These are phyloP conservation scores for Anthoscopus minutus DNA, from an alignment of 2,113 vertebrate species.

Conservation along the genomic window DNA sequence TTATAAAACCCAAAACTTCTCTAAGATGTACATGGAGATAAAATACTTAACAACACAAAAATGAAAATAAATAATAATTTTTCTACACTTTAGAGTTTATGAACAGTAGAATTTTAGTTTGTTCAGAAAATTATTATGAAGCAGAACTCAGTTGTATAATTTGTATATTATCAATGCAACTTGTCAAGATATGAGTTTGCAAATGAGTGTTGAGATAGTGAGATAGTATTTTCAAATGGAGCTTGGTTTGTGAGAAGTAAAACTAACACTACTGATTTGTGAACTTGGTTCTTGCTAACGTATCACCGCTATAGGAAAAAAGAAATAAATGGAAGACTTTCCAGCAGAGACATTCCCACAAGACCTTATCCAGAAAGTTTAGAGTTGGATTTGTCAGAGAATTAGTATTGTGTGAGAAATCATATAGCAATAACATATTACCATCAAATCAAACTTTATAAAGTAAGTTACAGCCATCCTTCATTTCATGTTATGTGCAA, in stretches of 20 bases:
- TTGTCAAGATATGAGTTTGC: not conserved
- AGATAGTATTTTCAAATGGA: not conserved
- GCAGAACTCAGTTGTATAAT: not conserved
- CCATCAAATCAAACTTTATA: not conserved
- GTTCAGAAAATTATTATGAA: not conserved
- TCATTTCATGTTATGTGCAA: not conserved
- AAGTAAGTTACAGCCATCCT: not conserved
- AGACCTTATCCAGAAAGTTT: not conserved
- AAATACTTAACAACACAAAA: not conserved
- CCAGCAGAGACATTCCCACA: not conserved
- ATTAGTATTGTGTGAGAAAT: not conserved
- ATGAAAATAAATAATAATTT: not conserved
- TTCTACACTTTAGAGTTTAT: not conserved
- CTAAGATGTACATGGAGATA: not conserved
- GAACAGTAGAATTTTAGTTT: not conserved
- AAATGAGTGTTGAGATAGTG: not conserved
- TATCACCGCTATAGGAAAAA: not conserved
- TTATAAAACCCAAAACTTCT: not conserved
- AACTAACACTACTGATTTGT: not conserved
- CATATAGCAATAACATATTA: not conserved
- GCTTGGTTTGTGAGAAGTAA: not conserved
- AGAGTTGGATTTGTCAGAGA: not conserved
- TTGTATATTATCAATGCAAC: not conserved
- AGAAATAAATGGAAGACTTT: not conserved
- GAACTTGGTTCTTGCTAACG: fast-evolving